Evolutionary conservation across 2,888 invertebrate genomes (phyloP).

Genomic region (Alloscopus bannaensis): DNA sequence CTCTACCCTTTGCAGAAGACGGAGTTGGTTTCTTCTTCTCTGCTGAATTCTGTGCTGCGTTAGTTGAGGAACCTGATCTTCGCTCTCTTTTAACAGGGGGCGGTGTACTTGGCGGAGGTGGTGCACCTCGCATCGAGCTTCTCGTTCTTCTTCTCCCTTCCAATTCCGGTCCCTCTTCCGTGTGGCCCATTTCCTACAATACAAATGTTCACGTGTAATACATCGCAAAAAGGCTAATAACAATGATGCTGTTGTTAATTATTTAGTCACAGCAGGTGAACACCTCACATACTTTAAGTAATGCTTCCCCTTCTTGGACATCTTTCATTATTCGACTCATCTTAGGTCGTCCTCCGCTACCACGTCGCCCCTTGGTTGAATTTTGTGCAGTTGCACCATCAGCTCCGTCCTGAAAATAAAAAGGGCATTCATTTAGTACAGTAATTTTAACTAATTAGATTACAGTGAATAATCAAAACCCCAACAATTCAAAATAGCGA

Average conservation of each 20-base stretch:
- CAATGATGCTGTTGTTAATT: background rate
- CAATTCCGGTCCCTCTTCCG: slow-evolving; percentile 66
- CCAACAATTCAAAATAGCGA: too few species aligned
- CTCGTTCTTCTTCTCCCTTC: slow-evolving; percentile 71
- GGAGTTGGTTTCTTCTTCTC: slow-evolving; percentile 64
- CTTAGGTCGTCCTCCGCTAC: slow-evolving; percentile 68
- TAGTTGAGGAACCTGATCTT: slow-evolving; percentile 64
- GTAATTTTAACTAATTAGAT: too few species aligned
- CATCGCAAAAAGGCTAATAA: too few species aligned
- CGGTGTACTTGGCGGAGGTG: slow-evolving; percentile 68
- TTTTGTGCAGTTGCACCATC: slow-evolving; percentile 56
- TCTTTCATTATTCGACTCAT: slow-evolving; percentile 72
- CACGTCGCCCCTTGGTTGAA: slow-evolving; percentile 66
- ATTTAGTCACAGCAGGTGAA: background rate
- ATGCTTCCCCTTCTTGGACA: slow-evolving; percentile 72
- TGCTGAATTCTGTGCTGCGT: slow-evolving; percentile 54
- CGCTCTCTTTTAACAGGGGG: slow-evolving; percentile 71
- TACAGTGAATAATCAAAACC: too few species aligned
- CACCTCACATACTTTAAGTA: slow-evolving; percentile 68
- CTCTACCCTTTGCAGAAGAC: slow-evolving; percentile 53
- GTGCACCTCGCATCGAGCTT: slow-evolving; percentile 70
- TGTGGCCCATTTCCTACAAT: slow-evolving; percentile 72
- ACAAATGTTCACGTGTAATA: too few species aligned
- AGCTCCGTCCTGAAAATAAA: slow-evolving; percentile 51
- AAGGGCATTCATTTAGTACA: background rate